A percentile compares a stretch with the other conserved stretches of the same genome.
These are phyloP conservation scores for Ophthalmolycus amberensis DNA, from an alignment of 2,113 vertebrate species.

Conservation along the genomic window DNA sequence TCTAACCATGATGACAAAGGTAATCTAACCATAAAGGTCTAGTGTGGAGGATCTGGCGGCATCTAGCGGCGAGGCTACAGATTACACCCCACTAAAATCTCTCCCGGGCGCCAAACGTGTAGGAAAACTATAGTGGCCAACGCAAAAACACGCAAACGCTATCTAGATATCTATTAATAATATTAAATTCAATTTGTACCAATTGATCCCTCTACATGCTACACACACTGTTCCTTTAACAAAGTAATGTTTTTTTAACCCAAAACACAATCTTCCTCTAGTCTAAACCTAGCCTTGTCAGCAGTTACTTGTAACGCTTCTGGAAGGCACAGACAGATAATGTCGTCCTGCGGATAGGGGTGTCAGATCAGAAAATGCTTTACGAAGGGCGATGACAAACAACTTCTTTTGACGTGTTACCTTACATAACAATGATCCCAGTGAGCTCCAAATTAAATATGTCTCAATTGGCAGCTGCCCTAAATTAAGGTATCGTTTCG, in stretches of 20 bases:
- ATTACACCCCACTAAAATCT: background rate
- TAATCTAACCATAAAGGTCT: background rate
- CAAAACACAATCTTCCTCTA: background rate
- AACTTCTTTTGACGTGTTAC: background rate
- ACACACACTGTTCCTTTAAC: background rate
- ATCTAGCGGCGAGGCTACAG: background rate
- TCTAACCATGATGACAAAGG: background rate
- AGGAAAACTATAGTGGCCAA: background rate
- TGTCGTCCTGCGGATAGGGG: background rate
- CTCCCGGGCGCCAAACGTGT: background rate
- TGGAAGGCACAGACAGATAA: background rate
- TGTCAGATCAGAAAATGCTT: background rate
- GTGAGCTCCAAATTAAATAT: slow-evolving; percentile 10
- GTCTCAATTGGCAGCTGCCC: background rate
- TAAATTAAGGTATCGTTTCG: background rate
- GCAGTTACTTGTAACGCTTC: background rate
- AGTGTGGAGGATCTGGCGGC: no score
- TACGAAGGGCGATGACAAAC: background rate
- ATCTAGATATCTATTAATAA: background rate
- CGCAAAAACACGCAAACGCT: background rate
- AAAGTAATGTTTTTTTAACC: no score
- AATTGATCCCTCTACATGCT: no score
- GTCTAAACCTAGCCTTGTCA: background rate
- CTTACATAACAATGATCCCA: slow-evolving; percentile 8
- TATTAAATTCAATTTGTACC: background rate